Percentiles rank a stretch among this genome's conserved stretches.
Conservation (phyloP, 2,113 vertebrate species). For the Nesogale talazaci region DNA sequence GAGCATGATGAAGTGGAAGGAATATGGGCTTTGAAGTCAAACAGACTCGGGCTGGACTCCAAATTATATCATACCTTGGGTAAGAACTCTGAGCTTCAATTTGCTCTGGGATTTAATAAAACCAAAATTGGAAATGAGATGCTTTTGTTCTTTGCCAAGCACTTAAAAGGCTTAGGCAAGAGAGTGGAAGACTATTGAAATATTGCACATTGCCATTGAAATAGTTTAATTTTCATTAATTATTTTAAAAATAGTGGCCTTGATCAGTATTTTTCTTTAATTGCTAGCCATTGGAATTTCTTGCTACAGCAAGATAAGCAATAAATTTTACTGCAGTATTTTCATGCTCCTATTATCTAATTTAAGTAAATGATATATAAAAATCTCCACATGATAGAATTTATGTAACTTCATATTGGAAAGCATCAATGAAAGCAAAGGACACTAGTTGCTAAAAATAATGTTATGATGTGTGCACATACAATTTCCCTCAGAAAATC, state of each 20-base stretch:
- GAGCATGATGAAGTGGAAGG: not conserved
- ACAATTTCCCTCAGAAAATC: not conserved
- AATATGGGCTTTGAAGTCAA: not conserved
- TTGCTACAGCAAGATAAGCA: not conserved
- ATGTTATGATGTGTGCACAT: not conserved
- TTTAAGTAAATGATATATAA: not conserved
- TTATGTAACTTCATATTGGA: not conserved
- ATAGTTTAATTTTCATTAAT: not conserved
- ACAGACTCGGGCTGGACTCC: not conserved
- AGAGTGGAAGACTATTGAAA: not conserved
- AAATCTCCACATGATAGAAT: not conserved
- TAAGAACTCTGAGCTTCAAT: not conserved
- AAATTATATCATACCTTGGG: not conserved
- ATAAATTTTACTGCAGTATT: not conserved
- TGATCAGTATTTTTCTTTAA: not conserved
- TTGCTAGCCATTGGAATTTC: not conserved
- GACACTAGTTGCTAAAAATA: slow-evolving; percentile 16
- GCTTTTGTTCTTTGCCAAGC: not conserved
- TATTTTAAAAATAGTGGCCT: slow-evolving; percentile 9
- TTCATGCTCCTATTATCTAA: not conserved
- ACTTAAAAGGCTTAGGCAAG: not conserved
- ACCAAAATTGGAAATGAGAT: slow-evolving; percentile 10
- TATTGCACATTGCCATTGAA: not conserved
- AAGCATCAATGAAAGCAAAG: not conserved
- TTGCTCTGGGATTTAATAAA: slow-evolving; percentile 14